Evolutionary conservation across 2,113 vertebrate species (phyloP), one percentile per base, ranked within the genome.

Genomic region (Cyanoramphus novaezelandiae): DNA sequence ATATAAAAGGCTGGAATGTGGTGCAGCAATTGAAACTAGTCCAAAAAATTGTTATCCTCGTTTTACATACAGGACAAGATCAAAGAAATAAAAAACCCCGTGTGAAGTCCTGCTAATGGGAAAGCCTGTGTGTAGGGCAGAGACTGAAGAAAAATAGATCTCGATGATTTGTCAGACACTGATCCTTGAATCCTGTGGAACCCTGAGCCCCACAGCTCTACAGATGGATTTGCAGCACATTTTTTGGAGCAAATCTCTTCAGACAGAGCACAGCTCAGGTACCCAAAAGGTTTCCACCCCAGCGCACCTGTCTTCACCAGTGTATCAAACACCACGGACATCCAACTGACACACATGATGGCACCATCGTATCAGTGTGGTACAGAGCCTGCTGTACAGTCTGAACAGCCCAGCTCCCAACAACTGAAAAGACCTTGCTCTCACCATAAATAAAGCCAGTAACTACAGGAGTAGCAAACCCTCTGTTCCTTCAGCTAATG

Each of bases 251-350:
- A 31, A 4, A 14, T 20, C 33, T 37, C 28, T 39, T 70, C 55
- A 33, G 41, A 67, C 46, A 82, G 62, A 35, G 37, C 3, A 2
- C 25, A 43, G 18, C 50, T 78, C 24, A 37, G 25, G 27, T 35
- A 60, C 62, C 46, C 12, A 25, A 35, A 72, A 53, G 76, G 55
- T 39, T 82, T 69, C 49, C 47, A 55, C 33, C 69, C 37, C 11
- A 17, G 13, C 15, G 46, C 52, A 52, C 29, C 46, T 44, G 6
- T 21, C 27, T 46, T 49, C n/a, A 57, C 21, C 2, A 10, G 15
- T 0, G 1, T 27, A 44, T 19, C 50, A n/a, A 24, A 20, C 16
- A 46, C 19, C 25, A 7, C 6, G 1, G 2, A 20, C 39, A 52
- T 12, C 18, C 43, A 11, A 5, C 16, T 17, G 63, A 37, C 17